Evolutionary conservation across 2,797 vertebrate genomes (phyloP), one percentile per base, ranked within the genome.

Genomic region (Setipinna tenuifilis): DNA sequence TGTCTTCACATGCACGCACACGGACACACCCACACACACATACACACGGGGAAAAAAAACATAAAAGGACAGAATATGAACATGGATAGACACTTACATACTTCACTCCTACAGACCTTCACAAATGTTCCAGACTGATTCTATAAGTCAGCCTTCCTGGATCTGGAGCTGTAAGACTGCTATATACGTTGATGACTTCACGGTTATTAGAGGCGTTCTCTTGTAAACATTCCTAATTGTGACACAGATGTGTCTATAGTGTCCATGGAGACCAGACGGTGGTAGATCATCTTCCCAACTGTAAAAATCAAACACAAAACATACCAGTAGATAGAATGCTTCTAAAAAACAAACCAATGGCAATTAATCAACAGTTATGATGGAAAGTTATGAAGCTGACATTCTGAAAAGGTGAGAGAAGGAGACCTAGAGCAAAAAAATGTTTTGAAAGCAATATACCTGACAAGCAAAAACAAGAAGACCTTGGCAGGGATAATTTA

Each of bases 371-470:
- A 68, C 35, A 41, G 35, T 48, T 59, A 50, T 21, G 23, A 65
- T 19, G 28, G 9, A 80, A 48, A 28, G 31, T n/a, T 65, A 71
- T 62, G 84, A 68, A 82, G 59, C 54, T 80, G 21, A 89, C 81
- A 86, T 82, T 89, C 17, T 75, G 31, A 87, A 84, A 86, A 86
- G 62, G 80, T 89, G 61, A 91, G 85, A 12, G 86, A 82, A 82
- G 58, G 85, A 93, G 83, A 90, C 91, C 87, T 93, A 92, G 92
- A 93, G 92, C 93, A 94, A 95, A 95, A 92, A 87, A 65, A 91
- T 87, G 91, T 93, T 93, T 92, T 92, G 91, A 94, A 93, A 96
- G 96, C 96, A 96, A 96, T 96, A 96, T 90, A 90, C 92, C 83
- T 84, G 91, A 92, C 92, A 93, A 94, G 93, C 95, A 93, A 90